Percentiles rank a stretch among this genome's conserved stretches.
phyloP scores from a whole-genome alignment of 2,888 invertebrate species.

The Strigamia maritima region DNA sequence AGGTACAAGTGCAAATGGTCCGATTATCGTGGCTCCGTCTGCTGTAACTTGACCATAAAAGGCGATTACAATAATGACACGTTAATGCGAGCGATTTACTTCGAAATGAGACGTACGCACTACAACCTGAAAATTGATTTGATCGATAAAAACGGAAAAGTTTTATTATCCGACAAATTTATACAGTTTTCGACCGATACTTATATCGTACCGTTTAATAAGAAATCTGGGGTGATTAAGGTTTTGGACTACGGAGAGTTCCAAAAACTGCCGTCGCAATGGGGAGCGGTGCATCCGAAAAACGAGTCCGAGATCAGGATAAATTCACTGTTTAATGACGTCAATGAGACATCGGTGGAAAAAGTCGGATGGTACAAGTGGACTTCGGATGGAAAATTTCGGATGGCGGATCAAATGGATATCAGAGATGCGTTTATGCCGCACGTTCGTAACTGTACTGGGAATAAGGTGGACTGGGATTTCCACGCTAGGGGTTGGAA shows the following conservation, averaged over 20 bases:
- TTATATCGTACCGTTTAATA: background rate
- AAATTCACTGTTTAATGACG: background rate
- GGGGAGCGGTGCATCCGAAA: background rate
- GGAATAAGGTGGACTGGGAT: background rate
- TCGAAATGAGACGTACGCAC: background rate
- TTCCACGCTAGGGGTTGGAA: background rate
- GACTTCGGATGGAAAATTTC: background rate
- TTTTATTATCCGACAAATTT: no score
- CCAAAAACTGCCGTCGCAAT: background rate
- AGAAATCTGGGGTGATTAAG: background rate
- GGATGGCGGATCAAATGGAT: background rate
- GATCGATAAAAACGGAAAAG: background rate
- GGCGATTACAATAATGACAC: background rate
- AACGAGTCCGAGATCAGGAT: background rate
- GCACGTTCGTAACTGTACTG: background rate
- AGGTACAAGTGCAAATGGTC: background rate
- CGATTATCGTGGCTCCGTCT: background rate
- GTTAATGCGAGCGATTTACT: background rate
- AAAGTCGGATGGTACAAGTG: background rate
- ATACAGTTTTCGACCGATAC: background rate
- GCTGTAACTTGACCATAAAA: background rate
- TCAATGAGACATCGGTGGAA: background rate
- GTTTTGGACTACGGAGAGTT: background rate
- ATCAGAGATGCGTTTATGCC: background rate
- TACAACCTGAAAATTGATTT: background rate